Percentiles rank a stretch among this genome's conserved stretches.
Conservation (phyloP, 2,888 invertebrate species). For the Acrocyrtus sp. region DNA sequence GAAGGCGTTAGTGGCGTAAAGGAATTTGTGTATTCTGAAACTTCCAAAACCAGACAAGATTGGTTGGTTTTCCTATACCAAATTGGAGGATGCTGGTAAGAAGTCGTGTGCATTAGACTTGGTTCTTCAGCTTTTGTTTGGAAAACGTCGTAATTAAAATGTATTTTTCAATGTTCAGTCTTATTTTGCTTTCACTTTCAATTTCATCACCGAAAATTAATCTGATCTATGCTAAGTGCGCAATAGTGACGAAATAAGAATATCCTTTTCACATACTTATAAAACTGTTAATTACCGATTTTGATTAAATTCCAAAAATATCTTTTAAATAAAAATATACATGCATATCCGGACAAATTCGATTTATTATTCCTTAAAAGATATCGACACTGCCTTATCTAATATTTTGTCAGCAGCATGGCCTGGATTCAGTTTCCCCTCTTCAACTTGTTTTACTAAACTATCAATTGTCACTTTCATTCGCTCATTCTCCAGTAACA, state of each 20-base stretch:
- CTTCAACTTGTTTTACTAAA: slow-evolving; percentile 47
- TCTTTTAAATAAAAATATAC: no score
- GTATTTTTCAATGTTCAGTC: no score
- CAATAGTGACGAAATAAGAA: no score
- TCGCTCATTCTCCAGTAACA: slow-evolving; percentile 47
- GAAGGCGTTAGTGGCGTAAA: slow-evolving; percentile 3
- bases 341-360: no score
- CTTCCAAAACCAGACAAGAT: background rate
- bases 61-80: slow-evolving; percentile 27
- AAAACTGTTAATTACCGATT: no score
- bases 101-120: slow-evolving; percentile 27
- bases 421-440: slow-evolving; percentile 57
- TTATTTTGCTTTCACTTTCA: no score
- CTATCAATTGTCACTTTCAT: slow-evolving; percentile 39
- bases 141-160: background rate
- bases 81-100: slow-evolving; percentile 25
- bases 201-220: no score
- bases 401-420: slow-evolving; percentile 59
- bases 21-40: slow-evolving; percentile 1
- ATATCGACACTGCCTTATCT: slow-evolving; percentile 14
- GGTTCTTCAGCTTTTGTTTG: slow-evolving; percentile 16
- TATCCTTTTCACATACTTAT: no score
- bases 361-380: slow-evolving; percentile 18
- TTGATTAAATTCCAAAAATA: no score
- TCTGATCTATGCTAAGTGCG: no score